These are phyloP conservation scores for Sebastes steindachneri DNA, from an alignment of 2,797 vertebrate species.

Conservation along the genomic window DNA sequence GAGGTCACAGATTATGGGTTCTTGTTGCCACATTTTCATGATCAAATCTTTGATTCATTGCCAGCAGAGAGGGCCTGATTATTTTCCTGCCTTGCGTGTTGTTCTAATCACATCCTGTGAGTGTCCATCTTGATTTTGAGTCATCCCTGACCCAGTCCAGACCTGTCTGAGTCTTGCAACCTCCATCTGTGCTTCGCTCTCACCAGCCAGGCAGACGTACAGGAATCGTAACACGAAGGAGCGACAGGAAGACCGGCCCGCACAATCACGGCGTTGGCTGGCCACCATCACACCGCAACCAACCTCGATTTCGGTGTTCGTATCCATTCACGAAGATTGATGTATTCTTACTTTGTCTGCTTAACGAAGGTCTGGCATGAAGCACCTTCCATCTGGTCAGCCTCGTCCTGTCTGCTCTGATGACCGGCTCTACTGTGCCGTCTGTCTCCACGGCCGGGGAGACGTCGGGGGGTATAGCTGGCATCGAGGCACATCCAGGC, in stretches of 20 bases:
- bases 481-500: conserved; percentile 7
- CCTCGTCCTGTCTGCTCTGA: conserved; percentile 48
- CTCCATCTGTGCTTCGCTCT: conserved; percentile 9
- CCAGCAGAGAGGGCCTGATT: not conserved
- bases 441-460: conserved; percentile 32
- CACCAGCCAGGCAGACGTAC: conserved; percentile 2
- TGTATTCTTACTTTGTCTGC: conserved; percentile 30
- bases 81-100: not conserved
- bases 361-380: conserved; percentile 18
- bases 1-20: not conserved
- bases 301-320: not conserved
- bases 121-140: conserved; percentile 7
- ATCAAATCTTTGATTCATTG: not conserved
- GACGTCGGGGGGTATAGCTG: conserved; percentile 11
- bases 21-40: not conserved
- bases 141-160: not conserved
- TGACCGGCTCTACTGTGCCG: conserved; percentile 32
- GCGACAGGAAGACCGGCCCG: not conserved
- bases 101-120: not conserved
- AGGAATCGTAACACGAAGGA: conserved; percentile 7
- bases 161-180: not conserved
- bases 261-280: not conserved
- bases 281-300: conserved; percentile 7
- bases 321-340: conserved; percentile 20
- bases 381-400: conserved; percentile 51